Percentiles rank a stretch among this genome's conserved stretches.
Evolutionary conservation across 1,140 invertebrate species (phyloP).

Genomic region (Heliconius hermathena): DNA sequence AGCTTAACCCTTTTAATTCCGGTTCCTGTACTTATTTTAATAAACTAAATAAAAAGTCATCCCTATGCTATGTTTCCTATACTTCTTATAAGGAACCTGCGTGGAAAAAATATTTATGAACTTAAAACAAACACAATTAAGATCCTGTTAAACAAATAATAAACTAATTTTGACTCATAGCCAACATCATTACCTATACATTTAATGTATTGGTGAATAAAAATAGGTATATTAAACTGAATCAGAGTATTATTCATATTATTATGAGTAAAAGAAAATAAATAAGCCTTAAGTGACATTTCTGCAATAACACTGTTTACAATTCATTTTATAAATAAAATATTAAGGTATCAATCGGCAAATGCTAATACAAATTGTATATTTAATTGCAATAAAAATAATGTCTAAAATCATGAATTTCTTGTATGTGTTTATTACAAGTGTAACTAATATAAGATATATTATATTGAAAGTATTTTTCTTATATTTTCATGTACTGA

Average conservation of each 20-base stretch:
- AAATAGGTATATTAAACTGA: constrained; percentile 7
- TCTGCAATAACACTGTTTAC: constrained; percentile 7
- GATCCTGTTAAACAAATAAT: no score
- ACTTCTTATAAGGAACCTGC: no score
- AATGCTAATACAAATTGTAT: not conserved
- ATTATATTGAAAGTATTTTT: not conserved
- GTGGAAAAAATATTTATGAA: no score
- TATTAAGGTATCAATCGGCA: not conserved
- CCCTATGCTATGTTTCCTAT: no score
- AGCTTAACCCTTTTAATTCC: no score
- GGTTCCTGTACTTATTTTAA: no score
- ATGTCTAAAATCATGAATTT: not conserved
- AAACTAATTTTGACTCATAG: not conserved
- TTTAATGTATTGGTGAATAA: not conserved
- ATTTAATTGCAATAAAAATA: not conserved
- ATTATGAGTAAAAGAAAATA: constrained; percentile 29
- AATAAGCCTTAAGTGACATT: constrained; percentile 27
- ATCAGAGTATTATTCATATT: constrained; percentile 14
- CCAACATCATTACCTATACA: not conserved
- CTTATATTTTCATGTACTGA: not conserved
- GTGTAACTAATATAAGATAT: not conserved
- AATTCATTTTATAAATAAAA: not conserved
- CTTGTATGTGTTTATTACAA: no score
- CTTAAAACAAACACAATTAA: no score
- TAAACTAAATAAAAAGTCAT: no score